Percentiles rank a stretch among this genome's conserved stretches.
Evolutionary conservation across 2,888 invertebrate species (phyloP).

Genomic region (Trachelus troglodyta): DNA sequence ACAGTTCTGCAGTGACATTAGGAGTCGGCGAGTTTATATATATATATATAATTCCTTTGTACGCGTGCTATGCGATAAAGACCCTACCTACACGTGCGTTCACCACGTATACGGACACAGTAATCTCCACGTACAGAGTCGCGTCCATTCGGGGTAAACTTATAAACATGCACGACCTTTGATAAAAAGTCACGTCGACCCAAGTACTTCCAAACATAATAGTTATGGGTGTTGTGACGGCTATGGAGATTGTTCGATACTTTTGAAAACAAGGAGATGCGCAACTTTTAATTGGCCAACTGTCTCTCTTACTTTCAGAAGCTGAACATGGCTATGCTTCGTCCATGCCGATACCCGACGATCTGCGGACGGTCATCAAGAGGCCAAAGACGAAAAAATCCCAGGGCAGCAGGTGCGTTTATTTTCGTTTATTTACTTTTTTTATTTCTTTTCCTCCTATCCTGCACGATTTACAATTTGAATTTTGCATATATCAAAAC

Average conservation of each 20-base stretch:
- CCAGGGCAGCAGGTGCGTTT: constrained; percentile 86
- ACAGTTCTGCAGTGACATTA: background rate
- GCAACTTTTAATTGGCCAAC: constrained; percentile 69
- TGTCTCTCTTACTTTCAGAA: constrained; percentile 77
- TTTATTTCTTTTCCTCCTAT: background rate
- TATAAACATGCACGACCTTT: background rate
- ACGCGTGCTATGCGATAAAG: background rate
- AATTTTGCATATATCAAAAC: background rate
- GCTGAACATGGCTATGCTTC: constrained; percentile 92
- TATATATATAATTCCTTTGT: background rate
- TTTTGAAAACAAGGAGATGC: background rate
- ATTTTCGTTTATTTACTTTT: background rate
- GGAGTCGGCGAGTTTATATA: background rate
- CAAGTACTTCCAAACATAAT: background rate
- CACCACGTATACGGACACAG: background rate
- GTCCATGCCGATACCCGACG: constrained; percentile 83
- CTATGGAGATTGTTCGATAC: constrained; percentile 6
- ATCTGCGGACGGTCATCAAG: constrained; percentile 76
- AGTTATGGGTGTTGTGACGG: background rate
- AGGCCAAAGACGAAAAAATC: constrained; percentile 88
- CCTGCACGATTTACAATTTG: background rate
- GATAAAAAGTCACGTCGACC: background rate
- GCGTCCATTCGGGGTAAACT: background rate
- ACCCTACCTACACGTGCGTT: background rate
- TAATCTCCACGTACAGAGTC: background rate